Conservation (phyloP, 2,113 vertebrate species). For the Ahaetulla prasina region DNA sequence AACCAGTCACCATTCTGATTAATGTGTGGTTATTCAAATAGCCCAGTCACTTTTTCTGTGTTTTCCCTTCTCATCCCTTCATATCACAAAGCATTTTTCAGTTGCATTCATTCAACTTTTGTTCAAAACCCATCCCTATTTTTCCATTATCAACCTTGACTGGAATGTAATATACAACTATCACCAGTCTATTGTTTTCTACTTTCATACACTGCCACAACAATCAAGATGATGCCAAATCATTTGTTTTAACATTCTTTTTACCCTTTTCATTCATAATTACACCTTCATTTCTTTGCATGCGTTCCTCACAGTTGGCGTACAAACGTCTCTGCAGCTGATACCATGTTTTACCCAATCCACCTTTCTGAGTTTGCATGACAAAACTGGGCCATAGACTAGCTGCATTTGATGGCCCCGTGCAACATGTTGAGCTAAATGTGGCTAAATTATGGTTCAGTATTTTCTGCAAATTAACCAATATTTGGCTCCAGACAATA, state of each 20-base stretch:
- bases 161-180: background rate
- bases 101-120: background rate
- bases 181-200: background rate
- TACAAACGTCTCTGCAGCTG: background rate
- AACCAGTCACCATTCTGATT: background rate
- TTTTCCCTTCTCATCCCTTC: background rate
- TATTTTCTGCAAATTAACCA: conserved; percentile 1
- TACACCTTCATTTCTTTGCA: background rate
- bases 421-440: background rate
- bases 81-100: background rate
- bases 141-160: background rate
- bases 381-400: background rate
- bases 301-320: background rate
- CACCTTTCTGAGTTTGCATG: background rate
- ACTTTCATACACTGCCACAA: background rate
- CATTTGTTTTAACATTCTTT: background rate
- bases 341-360: background rate
- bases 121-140: background rate
- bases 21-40: background rate
- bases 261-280: background rate
- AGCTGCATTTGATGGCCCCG: background rate
- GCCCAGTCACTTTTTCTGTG: background rate
- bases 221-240: background rate
- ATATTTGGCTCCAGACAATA: background rate
- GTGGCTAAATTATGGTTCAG: background rate